Base-by-base conservation (phyloP, 2,797 vertebrate species). In the Sebastes goodei region DNA sequence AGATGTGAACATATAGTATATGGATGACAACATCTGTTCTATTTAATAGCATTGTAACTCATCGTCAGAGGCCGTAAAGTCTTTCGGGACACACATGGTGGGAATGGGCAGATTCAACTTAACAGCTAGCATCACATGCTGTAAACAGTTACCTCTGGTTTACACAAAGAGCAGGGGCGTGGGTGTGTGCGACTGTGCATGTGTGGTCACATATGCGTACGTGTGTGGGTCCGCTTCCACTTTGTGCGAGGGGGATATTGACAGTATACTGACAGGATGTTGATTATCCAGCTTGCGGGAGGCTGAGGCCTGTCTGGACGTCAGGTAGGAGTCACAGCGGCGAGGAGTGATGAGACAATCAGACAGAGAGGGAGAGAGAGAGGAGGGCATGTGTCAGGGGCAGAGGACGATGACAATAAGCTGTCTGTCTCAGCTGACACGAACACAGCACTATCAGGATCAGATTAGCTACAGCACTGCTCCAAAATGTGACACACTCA, bases 241-340 rank as follows among this genome's bases (percentile, higher is more conserved):
- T 71, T 55, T 80, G 83, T 87, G 80, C 74, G 87, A 78, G 87
- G 75, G 91, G 74, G 90, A 88, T 95, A 95, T 98, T 97, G 97
- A 97, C 97, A 97, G 95, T 56, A 38, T 92, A 94, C 93, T 97
- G 97, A 97, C 97, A 97, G 96, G 96, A 96, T 96, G 97, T 98
- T 98, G 98, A 98, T 98, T 97, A 98, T 97, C 96, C 96, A 96
- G 96, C 97, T 96, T 95, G 96, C 96, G 92, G 95, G 97, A 97
- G 96, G 96, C 96, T 94, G 95, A 95, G 95, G 94, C 94, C 96
- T 97, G 97, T 97, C 97, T 81, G 97, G 96, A 96, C 93, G 96
- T 97, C 97, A 97, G 97, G 95, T 97, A 96, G 88, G 87, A 92
- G 87, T 89, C 90, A 75, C 85, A 71, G 64, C 78, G 29, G 57